Conservation (phyloP, 2,797 vertebrate genomes). For the Chelon auratus region DNA sequence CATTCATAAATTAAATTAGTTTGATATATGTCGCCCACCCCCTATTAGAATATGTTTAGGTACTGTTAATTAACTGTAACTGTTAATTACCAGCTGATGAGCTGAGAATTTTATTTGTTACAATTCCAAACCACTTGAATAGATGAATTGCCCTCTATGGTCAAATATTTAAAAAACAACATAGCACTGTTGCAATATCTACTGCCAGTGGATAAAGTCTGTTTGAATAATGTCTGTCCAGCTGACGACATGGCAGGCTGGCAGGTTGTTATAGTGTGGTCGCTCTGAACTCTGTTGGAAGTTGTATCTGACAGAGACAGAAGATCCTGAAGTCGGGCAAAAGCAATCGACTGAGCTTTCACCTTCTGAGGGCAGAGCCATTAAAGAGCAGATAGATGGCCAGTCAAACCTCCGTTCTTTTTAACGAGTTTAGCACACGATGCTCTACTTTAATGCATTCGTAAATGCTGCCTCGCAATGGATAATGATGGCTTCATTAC, state of each 20-base stretch:
- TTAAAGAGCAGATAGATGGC: slow-evolving; percentile 55
- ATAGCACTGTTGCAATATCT: not conserved
- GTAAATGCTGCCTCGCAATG: slow-evolving; percentile 55
- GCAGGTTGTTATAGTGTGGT: not conserved
- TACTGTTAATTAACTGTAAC: too few relatives aligned
- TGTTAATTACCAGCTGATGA: not conserved
- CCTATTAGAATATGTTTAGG: too few relatives aligned
- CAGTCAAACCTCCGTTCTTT: slow-evolving; percentile 39
- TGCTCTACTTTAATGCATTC: slow-evolving; percentile 60
- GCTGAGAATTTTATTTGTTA: not conserved
- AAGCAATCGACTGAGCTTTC: slow-evolving; percentile 59
- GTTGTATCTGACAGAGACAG: slow-evolving; percentile 35
- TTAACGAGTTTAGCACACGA: slow-evolving; percentile 51
- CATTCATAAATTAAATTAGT: too few relatives aligned
- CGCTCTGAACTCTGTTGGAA: slow-evolving; percentile 16
- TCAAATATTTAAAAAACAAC: not conserved
- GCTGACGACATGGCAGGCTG: not conserved
- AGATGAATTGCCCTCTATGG: not conserved
- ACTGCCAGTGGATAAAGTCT: not conserved
- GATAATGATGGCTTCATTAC: slow-evolving; percentile 70
- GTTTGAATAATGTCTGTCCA: not conserved
- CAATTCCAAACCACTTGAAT: not conserved
- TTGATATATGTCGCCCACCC: too few relatives aligned
- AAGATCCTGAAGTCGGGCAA: slow-evolving; percentile 41
- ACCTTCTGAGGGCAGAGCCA: slow-evolving; percentile 43